Conservation (phyloP, 2,113 vertebrate species). For the Tamias sibiricus region DNA sequence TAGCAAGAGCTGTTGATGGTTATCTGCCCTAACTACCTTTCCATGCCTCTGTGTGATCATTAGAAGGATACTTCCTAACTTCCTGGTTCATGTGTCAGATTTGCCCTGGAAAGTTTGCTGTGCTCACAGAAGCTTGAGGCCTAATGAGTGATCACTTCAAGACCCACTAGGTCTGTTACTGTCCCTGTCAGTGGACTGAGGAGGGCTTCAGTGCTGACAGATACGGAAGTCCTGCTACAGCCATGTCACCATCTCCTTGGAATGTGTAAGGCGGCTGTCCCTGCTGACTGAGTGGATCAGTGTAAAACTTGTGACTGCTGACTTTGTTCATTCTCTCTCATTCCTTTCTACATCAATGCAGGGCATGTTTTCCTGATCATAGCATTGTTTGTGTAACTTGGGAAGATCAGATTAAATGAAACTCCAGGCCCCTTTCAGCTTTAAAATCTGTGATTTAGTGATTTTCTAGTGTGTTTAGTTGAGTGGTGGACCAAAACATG, state of each 20-base stretch:
- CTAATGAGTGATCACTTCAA: background rate
- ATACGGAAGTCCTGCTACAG: background rate
- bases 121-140: background rate
- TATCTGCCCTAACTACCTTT: background rate
- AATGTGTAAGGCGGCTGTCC: rapidly evolving
- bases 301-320: background rate
- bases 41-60: background rate
- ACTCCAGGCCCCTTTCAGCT: background rate
- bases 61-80: background rate
- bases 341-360: background rate
- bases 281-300: background rate
- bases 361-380: background rate
- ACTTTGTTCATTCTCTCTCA: background rate
- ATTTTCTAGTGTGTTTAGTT: background rate
- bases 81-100: background rate
- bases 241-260: rapidly evolving
- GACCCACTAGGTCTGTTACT: background rate
- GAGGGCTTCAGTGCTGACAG: background rate
- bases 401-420: conserved; percentile 5
- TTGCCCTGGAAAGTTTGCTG: background rate
- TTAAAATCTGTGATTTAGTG: background rate
- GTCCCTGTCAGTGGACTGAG: background rate
- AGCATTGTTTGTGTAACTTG: background rate
- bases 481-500: background rate
- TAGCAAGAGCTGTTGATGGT: background rate